These are phyloP conservation scores for Lasioglossum zephyrum DNA, from an alignment of 2,888 invertebrate species.

Conservation along the genomic window DNA sequence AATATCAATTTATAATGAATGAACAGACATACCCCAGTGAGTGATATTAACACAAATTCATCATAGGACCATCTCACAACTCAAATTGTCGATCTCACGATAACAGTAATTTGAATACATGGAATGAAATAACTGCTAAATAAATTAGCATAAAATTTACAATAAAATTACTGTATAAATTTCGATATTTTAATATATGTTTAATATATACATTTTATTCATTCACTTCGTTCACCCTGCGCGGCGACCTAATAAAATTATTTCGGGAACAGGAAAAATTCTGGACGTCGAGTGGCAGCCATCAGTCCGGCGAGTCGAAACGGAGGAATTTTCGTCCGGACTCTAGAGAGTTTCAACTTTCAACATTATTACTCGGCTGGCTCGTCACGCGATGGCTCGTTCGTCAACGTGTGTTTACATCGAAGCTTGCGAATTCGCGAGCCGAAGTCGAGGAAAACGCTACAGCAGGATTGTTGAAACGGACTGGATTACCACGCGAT, in stretches of 20 bases:
- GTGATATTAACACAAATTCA: background rate
- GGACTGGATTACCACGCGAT: constrained; percentile 42
- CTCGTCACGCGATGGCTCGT: constrained; percentile 28
- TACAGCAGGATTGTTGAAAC: constrained; percentile 43
- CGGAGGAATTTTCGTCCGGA: constrained; percentile 5
- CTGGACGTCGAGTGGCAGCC: background rate
- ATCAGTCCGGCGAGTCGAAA: constrained; percentile 23
- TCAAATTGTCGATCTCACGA: background rate
- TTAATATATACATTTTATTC: background rate
- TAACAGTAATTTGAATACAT: background rate
- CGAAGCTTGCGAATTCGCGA: constrained; percentile 40
- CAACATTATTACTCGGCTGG: constrained; percentile 38
- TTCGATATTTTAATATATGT: background rate
- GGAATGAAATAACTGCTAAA: background rate
- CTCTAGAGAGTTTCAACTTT: constrained; percentile 26
- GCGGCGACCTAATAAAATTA: background rate
- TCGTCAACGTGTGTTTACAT: constrained; percentile 37
- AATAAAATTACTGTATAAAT: background rate
- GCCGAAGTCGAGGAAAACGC: constrained; percentile 23
- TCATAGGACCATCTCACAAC: background rate
- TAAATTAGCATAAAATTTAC: background rate
- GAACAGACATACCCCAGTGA: background rate
- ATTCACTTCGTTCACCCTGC: background rate
- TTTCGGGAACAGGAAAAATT: background rate
- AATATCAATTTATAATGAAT: background rate